phyloP scores from a whole-genome alignment of 2,797 vertebrate species.

The Sebastes goodei region DNA sequence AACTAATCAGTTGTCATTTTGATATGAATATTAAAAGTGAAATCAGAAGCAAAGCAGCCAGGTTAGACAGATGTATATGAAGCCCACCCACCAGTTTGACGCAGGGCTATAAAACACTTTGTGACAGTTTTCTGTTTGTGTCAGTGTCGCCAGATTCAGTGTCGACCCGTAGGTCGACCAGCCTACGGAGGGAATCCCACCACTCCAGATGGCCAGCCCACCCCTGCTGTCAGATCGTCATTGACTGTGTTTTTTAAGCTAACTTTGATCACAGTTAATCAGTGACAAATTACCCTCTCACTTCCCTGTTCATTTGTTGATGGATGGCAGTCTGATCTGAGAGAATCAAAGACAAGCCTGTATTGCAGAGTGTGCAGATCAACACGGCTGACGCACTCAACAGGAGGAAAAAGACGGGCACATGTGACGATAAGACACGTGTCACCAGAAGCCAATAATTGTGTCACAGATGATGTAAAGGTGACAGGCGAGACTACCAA shows the following conservation, averaged over 20 bases:
- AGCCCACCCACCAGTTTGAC: neutral
- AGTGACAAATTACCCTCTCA: neutral
- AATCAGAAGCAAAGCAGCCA: neutral
- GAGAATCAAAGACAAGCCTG: neutral
- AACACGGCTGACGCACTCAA: neutral
- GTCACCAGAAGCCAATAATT: neutral
- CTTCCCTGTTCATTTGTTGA: neutral
- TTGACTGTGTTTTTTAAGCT: neutral
- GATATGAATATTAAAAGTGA: neutral
- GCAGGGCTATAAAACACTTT: neutral
- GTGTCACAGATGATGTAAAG: neutral
- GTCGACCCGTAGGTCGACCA: neutral
- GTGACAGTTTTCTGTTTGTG: constrained; percentile 11
- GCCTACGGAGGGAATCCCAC: constrained; percentile 8
- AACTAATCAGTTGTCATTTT: neutral
- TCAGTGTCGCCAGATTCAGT: constrained; percentile 10
- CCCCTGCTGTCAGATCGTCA: constrained; percentile 6
- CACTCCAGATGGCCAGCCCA: constrained; percentile 21
- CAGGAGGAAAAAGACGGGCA: neutral
- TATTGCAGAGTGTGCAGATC: neutral
- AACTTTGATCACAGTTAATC: constrained; percentile 26
- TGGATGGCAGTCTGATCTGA: neutral
- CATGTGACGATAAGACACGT: neutral
- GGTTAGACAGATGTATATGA: neutral
- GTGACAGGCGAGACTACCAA: no score